Evolutionary conservation across 2,888 invertebrate species (phyloP), one percentile per base, ranked within the genome.

Genomic region (Scrobipalpa atriplicella): DNA sequence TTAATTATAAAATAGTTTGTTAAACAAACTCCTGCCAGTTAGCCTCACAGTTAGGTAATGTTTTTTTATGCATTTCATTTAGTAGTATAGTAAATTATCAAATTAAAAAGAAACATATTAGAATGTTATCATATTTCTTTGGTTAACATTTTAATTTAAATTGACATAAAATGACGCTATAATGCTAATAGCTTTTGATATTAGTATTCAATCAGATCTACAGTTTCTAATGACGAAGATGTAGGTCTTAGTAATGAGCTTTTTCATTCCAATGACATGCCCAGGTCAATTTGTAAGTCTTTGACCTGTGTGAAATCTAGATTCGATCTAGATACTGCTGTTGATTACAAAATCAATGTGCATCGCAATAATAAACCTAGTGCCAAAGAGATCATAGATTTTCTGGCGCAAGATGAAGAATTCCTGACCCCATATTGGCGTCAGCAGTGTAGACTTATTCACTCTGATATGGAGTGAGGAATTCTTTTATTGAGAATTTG

Each of bases 241-340:
- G 13, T 21, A 21, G 54, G 54, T 21, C 54, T 9, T 56, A 56
- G 13, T 56, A 56, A 56, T 56, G 54, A 56, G 54, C 54, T 56
- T 56, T 29, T 56, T 29, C 21, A 29, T 56, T 56, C 21, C 21
- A 21, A 8, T n/a, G 7, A 47, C n/a, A 47, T 1, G 1, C 5
- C 3, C 16, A 47, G 16, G 16, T 39, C 39, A 8, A 39, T 39
- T 39, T 11, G 47, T n/a, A 16, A 16, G 6, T 47, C n/a, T 47
- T 47, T 47, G 47, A 47, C 47, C 16, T 47, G 47, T n/a, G 47
- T 47, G 3, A 13, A 11, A 13, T 47, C 16, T 47, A 47, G n/a
- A n/a, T 47, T 47, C 16, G 1, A 13, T 47, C 16, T 47, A 47
- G n/a, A n/a, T 47, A n/a, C 16, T 16, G 16, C 2, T 47, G 47